These are phyloP conservation scores for Ecdyonurus torrentis DNA, from an alignment of 2,888 invertebrate genomes.

Conservation along the genomic window DNA sequence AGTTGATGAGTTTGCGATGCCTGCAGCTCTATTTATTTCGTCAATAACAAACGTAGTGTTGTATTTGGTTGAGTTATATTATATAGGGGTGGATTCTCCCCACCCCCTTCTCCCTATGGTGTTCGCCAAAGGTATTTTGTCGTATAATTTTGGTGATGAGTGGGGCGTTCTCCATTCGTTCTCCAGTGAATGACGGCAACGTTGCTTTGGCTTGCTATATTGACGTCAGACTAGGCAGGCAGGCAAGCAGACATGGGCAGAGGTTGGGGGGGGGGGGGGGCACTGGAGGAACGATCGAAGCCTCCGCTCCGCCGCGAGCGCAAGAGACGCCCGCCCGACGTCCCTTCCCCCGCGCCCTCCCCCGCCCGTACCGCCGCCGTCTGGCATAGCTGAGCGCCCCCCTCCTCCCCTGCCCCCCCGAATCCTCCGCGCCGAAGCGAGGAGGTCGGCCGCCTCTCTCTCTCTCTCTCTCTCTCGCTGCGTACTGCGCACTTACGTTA, in stretches of 20 bases:
- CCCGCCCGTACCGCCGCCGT: no score
- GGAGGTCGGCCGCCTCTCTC: not conserved
- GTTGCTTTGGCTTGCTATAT: not conserved
- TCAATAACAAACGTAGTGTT: no score
- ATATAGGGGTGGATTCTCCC: no score
- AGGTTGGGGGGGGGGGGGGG: not conserved
- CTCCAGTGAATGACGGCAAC: not conserved
- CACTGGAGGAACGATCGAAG: not conserved
- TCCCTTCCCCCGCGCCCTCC: constrained; percentile 13
- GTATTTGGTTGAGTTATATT: no score
- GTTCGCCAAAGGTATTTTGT: no score
- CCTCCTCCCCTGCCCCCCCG: not conserved
- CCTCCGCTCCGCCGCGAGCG: not conserved
- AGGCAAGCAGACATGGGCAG: not conserved
- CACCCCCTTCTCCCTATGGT: no score
- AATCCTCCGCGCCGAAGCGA: not conserved
- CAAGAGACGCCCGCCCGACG: constrained; percentile 14
- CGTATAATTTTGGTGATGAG: no score
- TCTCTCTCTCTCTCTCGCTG: no score
- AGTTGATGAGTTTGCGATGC: no score
- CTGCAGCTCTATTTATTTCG: no score
- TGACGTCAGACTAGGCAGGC: not conserved
- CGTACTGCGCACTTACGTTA: not conserved
- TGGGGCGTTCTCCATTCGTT: not conserved
- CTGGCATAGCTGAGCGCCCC: not conserved